A percentile compares a stretch with the other conserved stretches of the same genome.
These are phyloP conservation scores for Acromyrmex charruanus DNA, from an alignment of 1,140 invertebrate species.

Conservation along the genomic window DNA sequence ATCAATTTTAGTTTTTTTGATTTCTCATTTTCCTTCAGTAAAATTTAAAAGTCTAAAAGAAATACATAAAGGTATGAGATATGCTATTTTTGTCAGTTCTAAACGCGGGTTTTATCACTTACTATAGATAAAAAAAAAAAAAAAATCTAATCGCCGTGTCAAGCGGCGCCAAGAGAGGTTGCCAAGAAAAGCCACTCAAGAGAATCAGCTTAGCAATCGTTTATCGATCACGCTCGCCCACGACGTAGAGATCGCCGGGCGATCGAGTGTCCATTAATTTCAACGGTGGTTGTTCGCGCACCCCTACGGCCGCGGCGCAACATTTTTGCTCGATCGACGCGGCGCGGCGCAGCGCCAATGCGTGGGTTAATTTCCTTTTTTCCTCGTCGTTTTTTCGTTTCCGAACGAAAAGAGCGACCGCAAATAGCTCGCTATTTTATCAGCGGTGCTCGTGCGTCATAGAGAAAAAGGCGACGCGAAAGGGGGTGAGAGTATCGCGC, in stretches of 20 bases:
- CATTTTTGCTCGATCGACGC: constrained; percentile 64
- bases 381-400: constrained; percentile 9
- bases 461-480: neutral
- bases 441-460: constrained; percentile 58
- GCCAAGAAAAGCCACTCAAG: constrained; percentile 18
- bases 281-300: constrained; percentile 27
- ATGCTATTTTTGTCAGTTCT: neutral
- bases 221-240: constrained; percentile 1
- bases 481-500: neutral
- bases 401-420: constrained; percentile 39
- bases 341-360: constrained; percentile 29
- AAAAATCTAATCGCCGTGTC: neutral
- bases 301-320: constrained; percentile 35
- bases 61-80: neutral
- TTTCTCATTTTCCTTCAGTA: neutral
- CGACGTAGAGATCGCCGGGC: neutral
- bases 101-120: neutral
- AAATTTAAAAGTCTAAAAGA: neutral
- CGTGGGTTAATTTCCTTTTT: constrained; percentile 68
- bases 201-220: constrained; percentile 7
- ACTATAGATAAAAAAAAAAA: neutral
- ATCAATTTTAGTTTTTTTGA: neutral
- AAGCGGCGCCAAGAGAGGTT: neutral
- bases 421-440: constrained; percentile 63
- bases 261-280: constrained; percentile 73